These are phyloP conservation scores for Rhinoraja longicauda DNA, from an alignment of 2,797 vertebrate genomes.

Conservation along the genomic window DNA sequence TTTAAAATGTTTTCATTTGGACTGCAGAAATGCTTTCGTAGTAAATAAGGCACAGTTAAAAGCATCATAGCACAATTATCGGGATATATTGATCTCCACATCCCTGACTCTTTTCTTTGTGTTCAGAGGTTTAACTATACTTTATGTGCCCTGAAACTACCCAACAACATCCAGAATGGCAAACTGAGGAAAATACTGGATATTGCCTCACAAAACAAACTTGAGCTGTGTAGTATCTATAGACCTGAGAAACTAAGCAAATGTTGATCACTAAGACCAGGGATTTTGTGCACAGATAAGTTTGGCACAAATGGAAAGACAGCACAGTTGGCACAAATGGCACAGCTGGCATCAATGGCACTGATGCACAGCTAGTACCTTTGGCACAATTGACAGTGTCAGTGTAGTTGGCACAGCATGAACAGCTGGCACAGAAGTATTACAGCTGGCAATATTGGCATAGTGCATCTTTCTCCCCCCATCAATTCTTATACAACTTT, in stretches of 20 bases:
- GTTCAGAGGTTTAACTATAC: background rate
- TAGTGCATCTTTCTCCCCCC: conserved; percentile 28
- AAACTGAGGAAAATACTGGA: background rate
- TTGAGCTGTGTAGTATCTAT: conserved; percentile 18
- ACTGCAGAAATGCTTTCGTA: background rate
- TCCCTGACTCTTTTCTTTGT: background rate
- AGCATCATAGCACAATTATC: background rate
- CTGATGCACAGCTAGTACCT: conserved; percentile 38
- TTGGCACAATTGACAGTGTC: conserved; percentile 39
- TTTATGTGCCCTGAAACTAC: background rate
- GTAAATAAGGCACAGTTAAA: background rate
- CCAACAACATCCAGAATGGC: background rate
- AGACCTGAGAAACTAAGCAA: conserved; percentile 27
- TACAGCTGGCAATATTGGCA: conserved; percentile 38
- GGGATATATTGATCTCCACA: background rate
- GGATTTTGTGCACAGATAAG: conserved; percentile 38
- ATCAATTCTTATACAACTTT: conserved; percentile 39
- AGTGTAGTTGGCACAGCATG: conserved; percentile 39
- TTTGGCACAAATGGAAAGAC: conserved; percentile 38
- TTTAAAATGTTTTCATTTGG: background rate
- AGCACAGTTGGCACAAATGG: conserved; percentile 90
- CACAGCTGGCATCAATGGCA: conserved; percentile 83
- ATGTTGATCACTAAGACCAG: conserved; percentile 37
- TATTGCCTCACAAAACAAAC: background rate
- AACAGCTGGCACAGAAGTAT: conserved; percentile 39